phyloP scores from a whole-genome alignment of 2,797 vertebrate species.

The Coranthus polyacanthus region DNA sequence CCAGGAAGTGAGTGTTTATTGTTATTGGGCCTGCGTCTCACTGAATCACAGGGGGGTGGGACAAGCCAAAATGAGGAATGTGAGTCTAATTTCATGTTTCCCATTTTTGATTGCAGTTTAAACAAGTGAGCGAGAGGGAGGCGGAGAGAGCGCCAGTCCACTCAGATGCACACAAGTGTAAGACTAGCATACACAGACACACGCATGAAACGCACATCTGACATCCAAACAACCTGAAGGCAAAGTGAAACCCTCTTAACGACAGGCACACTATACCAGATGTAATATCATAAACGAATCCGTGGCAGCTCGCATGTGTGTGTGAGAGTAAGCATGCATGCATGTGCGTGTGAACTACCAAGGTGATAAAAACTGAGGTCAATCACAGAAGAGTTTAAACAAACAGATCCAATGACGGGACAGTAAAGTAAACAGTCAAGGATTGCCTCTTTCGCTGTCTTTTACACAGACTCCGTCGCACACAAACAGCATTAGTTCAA shows the following conservation, averaged over 20 bases:
- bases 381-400: constrained; percentile 55
- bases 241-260: constrained; percentile 37
- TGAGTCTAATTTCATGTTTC: constrained; percentile 83
- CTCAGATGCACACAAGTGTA: constrained; percentile 21
- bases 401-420: constrained; percentile 29
- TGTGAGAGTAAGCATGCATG: constrained; percentile 14
- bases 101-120: constrained; percentile 83
- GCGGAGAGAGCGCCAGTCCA: constrained; percentile 43
- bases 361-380: constrained; percentile 58
- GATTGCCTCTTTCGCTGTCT: constrained; percentile 3
- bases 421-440: constrained; percentile 37
- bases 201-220: constrained; percentile 41
- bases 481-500: constrained; percentile 1
- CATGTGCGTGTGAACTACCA: constrained; percentile 31
- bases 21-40: constrained; percentile 76
- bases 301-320: constrained; percentile 5
- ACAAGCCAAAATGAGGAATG: constrained; percentile 76
- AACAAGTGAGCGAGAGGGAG: constrained; percentile 72
- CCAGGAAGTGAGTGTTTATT: constrained; percentile 85
- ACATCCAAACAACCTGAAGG: constrained; percentile 58
- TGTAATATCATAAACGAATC: constrained; percentile 63
- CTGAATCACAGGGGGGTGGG: constrained; percentile 66
- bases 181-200: constrained; percentile 25
- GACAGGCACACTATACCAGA: constrained; percentile 52
- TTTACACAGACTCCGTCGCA: background rate